Percentiles rank a stretch among this genome's conserved stretches.
phyloP scores from a whole-genome alignment of 2,113 vertebrate species.

The Leuciscus idus region DNA sequence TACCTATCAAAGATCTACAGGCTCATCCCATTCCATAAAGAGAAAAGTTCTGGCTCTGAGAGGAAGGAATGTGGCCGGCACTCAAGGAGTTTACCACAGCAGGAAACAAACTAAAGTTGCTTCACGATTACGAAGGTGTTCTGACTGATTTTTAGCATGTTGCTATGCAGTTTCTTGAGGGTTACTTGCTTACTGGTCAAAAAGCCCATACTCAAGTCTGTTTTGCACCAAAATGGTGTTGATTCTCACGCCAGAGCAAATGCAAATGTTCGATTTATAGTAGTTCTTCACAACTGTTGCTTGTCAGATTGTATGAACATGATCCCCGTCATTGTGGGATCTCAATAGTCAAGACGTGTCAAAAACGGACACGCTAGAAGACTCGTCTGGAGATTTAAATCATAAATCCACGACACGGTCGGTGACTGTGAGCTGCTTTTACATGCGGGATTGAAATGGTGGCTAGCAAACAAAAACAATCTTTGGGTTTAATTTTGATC shows the following conservation, averaged over 20 bases:
- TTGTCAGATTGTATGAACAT: no score
- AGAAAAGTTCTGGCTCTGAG: conserved; percentile 50
- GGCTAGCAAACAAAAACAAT: no score
- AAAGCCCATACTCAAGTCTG: background rate
- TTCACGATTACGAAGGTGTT: background rate
- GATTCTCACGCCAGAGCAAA: background rate
- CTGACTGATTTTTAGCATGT: background rate
- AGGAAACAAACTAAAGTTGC: background rate
- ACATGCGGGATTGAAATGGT: no score
- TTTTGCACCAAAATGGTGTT: background rate
- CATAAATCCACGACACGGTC: no score
- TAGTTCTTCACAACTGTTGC: no score
- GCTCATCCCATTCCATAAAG: conserved; percentile 53
- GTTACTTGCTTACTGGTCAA: background rate
- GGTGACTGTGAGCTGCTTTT: no score
- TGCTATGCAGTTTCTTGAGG: background rate
- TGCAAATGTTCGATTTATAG: no score
- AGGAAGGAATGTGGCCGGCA: conserved; percentile 4
- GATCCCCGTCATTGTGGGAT: no score
- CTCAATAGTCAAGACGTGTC: no score
- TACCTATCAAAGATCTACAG: conserved; percentile 49
- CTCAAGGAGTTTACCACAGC: background rate
- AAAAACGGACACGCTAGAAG: no score
- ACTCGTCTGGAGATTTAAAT: no score
- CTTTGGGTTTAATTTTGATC: no score